Evolutionary conservation across 1,140 invertebrate genomes (phyloP), one percentile per base, ranked within the genome.

Genomic region (Ceratoteleas bidentatus): DNA sequence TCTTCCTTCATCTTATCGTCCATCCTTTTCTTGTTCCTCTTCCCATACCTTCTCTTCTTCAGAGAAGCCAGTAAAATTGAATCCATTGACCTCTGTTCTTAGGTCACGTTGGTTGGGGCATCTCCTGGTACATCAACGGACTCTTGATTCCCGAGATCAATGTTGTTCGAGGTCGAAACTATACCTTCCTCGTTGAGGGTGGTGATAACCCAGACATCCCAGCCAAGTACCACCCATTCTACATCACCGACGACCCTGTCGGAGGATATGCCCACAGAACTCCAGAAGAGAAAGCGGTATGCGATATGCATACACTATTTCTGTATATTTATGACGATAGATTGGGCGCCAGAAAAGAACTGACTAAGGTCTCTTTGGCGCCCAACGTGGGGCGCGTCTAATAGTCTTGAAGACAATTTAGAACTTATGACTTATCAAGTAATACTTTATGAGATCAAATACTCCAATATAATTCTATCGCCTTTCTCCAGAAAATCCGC

Each of bases 71-170:
- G n/a, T n/a, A n/a, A n/a, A n/a, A n/a, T n/a, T n/a, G n/a, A n/a
- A n/a, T n/a, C n/a, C n/a, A n/a, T n/a, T 43, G 40, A 43, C 9
- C 40, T 43, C 24, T 24, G 4, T 24, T 76, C 69, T 47, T 33
- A 97, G 97, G 97, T 81, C 96, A 97, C 87, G 96, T 97, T 3
- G 97, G 97, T 43, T 98, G 97, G 97, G 97, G 97, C 45, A 96
- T 98, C 81, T 95, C 96, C 0, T 99, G 97, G 97, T 98, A 97
- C 91, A 98, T 99, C 82, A 99, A 99, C 89, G 98, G 98, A 0
- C 93, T 98, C 0, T 91, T 99, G 6, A 97, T 98, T 72, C 97
- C 98, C 0, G 97, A 98, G 91, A 95, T 99, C 65, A 96, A 98
- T 83, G 95, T 99, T 2, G 96, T 98, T 0, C 92, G 98, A 43